Evolutionary conservation across 2,113 vertebrate species (phyloP).

Genomic region (Vimba vimba): DNA sequence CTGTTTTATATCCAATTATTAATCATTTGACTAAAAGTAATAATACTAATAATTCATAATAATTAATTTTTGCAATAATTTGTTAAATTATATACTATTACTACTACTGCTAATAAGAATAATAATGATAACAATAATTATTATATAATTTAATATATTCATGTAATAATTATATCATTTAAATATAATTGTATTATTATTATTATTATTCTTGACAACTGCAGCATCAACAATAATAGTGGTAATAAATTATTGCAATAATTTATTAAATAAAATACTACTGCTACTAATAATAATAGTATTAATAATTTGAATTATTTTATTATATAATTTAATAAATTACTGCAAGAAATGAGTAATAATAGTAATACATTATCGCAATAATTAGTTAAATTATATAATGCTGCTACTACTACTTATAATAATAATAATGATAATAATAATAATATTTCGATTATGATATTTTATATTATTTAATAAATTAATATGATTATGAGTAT

Average conservation of each 20-base stretch:
- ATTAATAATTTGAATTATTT: too few relatives aligned
- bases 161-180: not conserved
- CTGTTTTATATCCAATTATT: not conserved
- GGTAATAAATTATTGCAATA: too few relatives aligned
- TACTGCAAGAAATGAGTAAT: too few relatives aligned
- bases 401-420: not conserved
- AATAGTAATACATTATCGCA: too few relatives aligned
- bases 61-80: not conserved
- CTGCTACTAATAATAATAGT: too few relatives aligned
- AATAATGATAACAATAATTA: not conserved
- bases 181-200: not conserved
- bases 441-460: not conserved
- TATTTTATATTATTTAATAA: too few relatives aligned
- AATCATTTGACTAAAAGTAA: not conserved
- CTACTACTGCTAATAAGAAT: not conserved
- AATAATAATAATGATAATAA: not conserved
- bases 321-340: too few relatives aligned
- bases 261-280: too few relatives aligned
- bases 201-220: not conserved
- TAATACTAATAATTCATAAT: not conserved
- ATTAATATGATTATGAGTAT: too few relatives aligned
- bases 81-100: not conserved
- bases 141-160: not conserved
- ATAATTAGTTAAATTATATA: too few relatives aligned
- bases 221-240: too few relatives aligned